Conservation (phyloP, 30 jellyfish, hydroid and myxozoan species). For the Sanderia malayensis region DNA sequence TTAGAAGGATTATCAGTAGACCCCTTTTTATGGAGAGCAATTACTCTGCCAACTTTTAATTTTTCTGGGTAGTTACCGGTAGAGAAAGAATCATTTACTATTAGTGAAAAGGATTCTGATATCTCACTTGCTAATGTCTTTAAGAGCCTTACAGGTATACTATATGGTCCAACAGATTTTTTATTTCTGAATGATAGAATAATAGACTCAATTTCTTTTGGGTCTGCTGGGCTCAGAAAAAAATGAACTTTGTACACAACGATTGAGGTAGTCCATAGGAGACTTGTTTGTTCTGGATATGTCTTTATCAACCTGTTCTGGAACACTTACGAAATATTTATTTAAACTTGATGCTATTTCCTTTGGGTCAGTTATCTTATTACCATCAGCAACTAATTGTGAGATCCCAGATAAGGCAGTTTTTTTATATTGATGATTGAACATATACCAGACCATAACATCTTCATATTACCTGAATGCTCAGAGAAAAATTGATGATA, state of each 20-base stretch:
- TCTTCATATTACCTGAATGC: conserved; percentile 15
- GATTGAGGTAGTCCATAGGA: conserved; percentile 40
- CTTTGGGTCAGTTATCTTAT: conserved; percentile 24
- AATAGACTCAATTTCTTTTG: neutral
- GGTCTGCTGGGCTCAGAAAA: conserved; percentile 27
- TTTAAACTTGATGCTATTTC: conserved; percentile 16
- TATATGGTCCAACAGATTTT: neutral
- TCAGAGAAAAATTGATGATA: conserved; percentile 9
- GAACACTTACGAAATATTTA: conserved; percentile 23
- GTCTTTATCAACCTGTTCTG: neutral
- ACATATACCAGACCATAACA: conserved; percentile 4
- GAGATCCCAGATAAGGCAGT: conserved; percentile 21
- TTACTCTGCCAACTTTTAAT: neutral
- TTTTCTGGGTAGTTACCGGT: neutral
- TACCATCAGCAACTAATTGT: conserved; percentile 17
- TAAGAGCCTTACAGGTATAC: neutral
- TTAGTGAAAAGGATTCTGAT: conserved; percentile 1
- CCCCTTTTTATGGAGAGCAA: conserved; percentile 2
- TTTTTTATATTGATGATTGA: conserved; percentile 1
- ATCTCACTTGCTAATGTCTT: neutral
- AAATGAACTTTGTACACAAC: conserved; percentile 9
- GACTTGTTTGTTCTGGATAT: conserved; percentile 32
- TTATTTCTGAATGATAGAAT: conserved; percentile 4
- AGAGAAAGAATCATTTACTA: neutral
- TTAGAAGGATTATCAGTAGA: conserved; percentile 1